Evolutionary conservation across 1,140 invertebrate genomes (phyloP), one percentile per base, ranked within the genome.

Genomic region (Plutomurus gul): DNA sequence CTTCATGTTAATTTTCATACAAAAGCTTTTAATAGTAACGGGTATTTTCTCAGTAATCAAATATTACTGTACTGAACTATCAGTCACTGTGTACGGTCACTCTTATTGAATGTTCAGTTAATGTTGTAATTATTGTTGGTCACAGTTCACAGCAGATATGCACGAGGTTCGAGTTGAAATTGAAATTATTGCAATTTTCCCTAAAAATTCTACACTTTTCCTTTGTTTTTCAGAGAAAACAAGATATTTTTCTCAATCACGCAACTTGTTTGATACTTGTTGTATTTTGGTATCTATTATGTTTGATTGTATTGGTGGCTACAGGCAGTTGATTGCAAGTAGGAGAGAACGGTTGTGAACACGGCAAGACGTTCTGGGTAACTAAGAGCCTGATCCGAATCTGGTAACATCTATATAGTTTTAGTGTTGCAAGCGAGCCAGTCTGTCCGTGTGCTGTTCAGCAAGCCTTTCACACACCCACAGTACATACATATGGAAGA

Each of bases 1-100:
- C 65, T 73, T 81, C 80, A 81, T 81, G 10, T 11, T 78, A 33
- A 81, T 78, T 78, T 81, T 81, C 73, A 76, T 78, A 51, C 20
- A n/a, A 51, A 11, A 13, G 6, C 3, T 6, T 1, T 18, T 22
- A 22, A 7, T 22, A 8, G 13, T 4, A 51, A 51, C 47, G 5
- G 43, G n/a, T 47, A 47, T 18, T 16, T 1, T 47, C 1, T 51
- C 7, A 51, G 20, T 6, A 0, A 39, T 11, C 1, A 51, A 51
- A 51, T 22, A 22, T 51, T 49, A 22, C n/a, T 51, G 1, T 25
- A 1, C 18, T 16, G 25, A 18, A 16, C 20, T 20, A 1, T 51
- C 47, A 51, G 47, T 51, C 47, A 51, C 47, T 51, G 47, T 51
- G 47, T 51, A 22, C 47, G 20, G 47, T 51, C 47, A 51, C 47